Base-by-base conservation (phyloP, 2,888 invertebrate genomes). In the Scaptodrosophila latifasciaeformis region DNA sequence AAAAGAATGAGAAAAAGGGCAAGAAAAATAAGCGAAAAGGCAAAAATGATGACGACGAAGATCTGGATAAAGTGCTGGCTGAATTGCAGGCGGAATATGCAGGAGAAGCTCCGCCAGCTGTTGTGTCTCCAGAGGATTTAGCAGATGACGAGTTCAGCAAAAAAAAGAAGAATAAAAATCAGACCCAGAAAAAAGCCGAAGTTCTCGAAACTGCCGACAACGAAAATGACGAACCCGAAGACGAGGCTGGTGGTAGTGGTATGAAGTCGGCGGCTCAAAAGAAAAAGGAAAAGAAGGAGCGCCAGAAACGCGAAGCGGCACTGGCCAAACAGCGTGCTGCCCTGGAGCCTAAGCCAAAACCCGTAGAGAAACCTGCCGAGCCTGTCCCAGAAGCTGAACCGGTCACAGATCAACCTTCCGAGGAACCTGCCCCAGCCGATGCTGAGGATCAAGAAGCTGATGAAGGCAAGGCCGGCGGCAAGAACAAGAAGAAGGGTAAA, bases 261-360 rank as follows among this genome's bases (percentile, higher is more conserved):
- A 89, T 93, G 10, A 94, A 95, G 87, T 90, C 93, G 10, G 93
- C 94, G 2, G 94, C 95, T 1, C 94, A 95, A 82, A 96, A 96
- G 87, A 95, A 94, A 81, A 95, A 95, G 78, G 95, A 95, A 72
- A 96, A 95, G 77, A 95, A 94, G 74, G 94, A 95, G 85, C 89
- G 93, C 12, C 90, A 91, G 68, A 94, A 94, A 80, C 92, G 93
- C 68, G 87, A 89, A 68, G 92, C 92, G 54, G 90, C 91, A 31
- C 45, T 82, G 21, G 82, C 82, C 2, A 85, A 85, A 53, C 84
- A 84, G 35, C 81, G 77, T 39, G 64, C 78, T 3, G 85, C 86
- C 5, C 86, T 87, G 46, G 88, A 81, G 12, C 66, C 87, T 27
- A 86, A 77, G 21, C 63, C 56, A 4, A 76, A 80, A 1, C 87